A percentile compares a stretch with the other conserved stretches of the same genome.
Evolutionary conservation across 2,888 invertebrate genomes (phyloP).

Genomic region (Rhopalosiphum nymphaeae): DNA sequence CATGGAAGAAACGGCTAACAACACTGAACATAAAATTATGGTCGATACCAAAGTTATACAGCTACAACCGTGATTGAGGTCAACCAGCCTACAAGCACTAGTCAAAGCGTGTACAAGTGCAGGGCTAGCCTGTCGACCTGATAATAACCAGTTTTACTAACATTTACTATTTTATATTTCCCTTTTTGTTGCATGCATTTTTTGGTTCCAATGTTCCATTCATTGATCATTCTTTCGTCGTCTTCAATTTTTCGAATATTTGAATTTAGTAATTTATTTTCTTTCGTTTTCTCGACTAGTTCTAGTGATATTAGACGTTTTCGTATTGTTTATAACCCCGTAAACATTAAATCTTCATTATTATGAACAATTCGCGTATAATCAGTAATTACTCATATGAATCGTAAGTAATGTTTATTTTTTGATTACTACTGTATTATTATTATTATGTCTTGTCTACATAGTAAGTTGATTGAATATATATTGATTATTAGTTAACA

Average conservation of each 20-base stretch:
- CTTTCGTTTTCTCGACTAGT: not conserved
- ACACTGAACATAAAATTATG: not conserved
- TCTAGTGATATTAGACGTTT: not conserved
- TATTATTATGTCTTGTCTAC: not conserved
- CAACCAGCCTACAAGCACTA: not conserved
- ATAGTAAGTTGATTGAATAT: not conserved
- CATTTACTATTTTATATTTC: not conserved
- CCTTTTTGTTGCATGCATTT: not conserved
- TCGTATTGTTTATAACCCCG: not conserved
- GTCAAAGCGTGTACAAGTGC: too few relatives aligned
- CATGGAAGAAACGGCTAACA: conserved; percentile 43
- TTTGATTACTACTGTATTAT: not conserved
- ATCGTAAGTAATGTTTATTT: conserved; percentile 23
- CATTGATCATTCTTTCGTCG: not conserved
- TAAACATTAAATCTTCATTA: not conserved
- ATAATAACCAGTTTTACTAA: conserved; percentile 32
- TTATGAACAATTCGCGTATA: not conserved
- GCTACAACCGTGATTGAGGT: not conserved
- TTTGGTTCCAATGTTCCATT: not conserved
- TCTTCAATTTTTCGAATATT: not conserved
- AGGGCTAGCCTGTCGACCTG: not conserved
- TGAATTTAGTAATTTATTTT: conserved; percentile 2
- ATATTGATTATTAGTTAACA: not conserved
- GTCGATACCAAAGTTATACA: not conserved
- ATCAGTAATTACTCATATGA: conserved; percentile 21